Percentiles rank a stretch among this genome's conserved stretches.
These are phyloP conservation scores for Anoplophora glabripennis DNA, from an alignment of 1,140 invertebrate genomes.

Conservation along the genomic window DNA sequence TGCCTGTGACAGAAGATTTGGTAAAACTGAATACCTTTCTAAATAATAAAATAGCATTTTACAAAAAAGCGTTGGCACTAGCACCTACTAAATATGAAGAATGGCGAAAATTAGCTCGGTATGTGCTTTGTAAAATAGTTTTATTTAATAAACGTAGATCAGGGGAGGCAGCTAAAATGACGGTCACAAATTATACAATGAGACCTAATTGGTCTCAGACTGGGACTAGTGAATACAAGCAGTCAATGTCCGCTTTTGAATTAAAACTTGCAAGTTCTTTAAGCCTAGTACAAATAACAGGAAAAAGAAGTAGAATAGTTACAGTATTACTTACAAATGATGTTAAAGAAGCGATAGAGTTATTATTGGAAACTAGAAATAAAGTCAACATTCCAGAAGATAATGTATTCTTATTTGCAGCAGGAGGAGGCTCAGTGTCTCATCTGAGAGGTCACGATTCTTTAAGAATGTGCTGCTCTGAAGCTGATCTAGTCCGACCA, in stretches of 20 bases:
- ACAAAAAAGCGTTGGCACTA: background rate
- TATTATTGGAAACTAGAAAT: conserved; percentile 1
- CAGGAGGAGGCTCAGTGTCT: background rate
- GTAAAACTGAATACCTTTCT: background rate
- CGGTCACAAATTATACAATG: background rate
- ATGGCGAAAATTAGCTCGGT: background rate
- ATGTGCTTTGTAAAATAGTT: background rate
- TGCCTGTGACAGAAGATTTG: conserved; percentile 3
- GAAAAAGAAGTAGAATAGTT: conserved; percentile 1
- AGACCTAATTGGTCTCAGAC: background rate
- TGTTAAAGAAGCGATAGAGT: conserved; percentile 7
- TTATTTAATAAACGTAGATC: conserved; percentile 2
- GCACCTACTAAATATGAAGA: background rate
- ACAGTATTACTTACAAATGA: conserved; percentile 7
- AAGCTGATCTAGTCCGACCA: background rate
- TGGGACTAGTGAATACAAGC: background rate
- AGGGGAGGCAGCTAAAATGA: background rate
- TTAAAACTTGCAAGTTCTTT: background rate
- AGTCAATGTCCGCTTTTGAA: background rate
- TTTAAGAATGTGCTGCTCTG: background rate
- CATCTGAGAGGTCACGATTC: conserved; percentile 9
- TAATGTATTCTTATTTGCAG: background rate
- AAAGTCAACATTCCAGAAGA: conserved; percentile 3
- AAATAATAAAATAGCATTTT: background rate
- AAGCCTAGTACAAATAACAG: conserved; percentile 3